Percentiles rank a stretch among this genome's conserved stretches.
phyloP scores from a whole-genome alignment of 1,140 invertebrate genomes.

The Magallana ariakensis region DNA sequence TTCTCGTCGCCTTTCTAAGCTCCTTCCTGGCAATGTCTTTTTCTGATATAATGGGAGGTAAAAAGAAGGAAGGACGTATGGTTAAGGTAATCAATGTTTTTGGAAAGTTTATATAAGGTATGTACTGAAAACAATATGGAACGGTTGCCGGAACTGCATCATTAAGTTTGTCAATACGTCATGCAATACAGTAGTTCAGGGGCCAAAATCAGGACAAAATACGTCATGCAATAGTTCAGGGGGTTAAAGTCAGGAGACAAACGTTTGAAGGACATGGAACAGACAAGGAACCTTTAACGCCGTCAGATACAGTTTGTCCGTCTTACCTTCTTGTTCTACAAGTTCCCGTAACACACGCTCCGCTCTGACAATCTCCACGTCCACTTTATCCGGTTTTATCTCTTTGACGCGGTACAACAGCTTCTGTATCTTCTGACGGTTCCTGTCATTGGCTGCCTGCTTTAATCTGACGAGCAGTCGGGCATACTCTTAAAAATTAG shows the following conservation, averaged over 20 bases:
- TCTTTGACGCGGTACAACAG: slow-evolving; percentile 48
- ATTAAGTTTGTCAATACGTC: too few species aligned
- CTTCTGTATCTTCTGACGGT: slow-evolving; percentile 51
- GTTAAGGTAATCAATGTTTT: not conserved
- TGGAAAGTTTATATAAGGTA: too few species aligned
- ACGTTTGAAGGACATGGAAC: too few species aligned
- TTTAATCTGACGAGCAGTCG: slow-evolving; percentile 41
- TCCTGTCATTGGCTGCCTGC: slow-evolving; percentile 50
- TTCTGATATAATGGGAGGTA: slow-evolving; percentile 36
- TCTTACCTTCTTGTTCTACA: slow-evolving; percentile 47
- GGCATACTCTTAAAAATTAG: slow-evolving; percentile 42
- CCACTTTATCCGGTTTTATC: slow-evolving; percentile 43
- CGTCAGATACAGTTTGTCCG: too few species aligned
- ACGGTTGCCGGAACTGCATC: too few species aligned
- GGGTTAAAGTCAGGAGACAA: too few species aligned
- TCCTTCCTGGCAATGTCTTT: slow-evolving; percentile 55
- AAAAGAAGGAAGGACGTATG: not conserved
- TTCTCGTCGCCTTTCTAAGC: slow-evolving; percentile 50
- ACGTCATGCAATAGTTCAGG: too few species aligned
- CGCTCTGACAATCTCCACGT: slow-evolving; percentile 44
- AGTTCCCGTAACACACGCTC: slow-evolving; percentile 50
- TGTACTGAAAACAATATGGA: too few species aligned
- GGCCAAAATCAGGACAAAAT: too few species aligned
- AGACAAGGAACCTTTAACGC: not conserved
- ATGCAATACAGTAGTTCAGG: too few species aligned